These are phyloP conservation scores for Sebastes oblongus DNA, from an alignment of 2,797 vertebrate species.

Conservation along the genomic window DNA sequence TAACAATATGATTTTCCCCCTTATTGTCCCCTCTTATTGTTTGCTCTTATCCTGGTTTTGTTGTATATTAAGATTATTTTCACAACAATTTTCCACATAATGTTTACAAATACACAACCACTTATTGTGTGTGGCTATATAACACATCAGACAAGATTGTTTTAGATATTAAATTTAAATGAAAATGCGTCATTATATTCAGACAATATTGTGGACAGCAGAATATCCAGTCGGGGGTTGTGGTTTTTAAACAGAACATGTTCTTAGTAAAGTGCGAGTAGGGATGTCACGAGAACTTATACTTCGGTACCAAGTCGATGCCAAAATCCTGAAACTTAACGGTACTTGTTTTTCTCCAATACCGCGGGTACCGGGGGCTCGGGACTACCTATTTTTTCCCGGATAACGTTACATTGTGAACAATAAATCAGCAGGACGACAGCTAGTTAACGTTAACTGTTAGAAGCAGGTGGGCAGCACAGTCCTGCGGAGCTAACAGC, in stretches of 20 bases:
- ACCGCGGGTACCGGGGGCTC: too few relatives aligned
- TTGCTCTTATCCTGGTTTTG: conserved; percentile 59
- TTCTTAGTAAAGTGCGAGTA: neutral
- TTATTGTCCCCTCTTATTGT: conserved; percentile 72
- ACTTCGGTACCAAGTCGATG: too few relatives aligned
- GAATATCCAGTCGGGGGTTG: neutral
- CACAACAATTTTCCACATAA: conserved; percentile 44
- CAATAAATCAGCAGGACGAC: too few relatives aligned
- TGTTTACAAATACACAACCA: conserved; percentile 43
- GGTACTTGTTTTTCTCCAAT: too few relatives aligned
- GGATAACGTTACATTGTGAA: too few relatives aligned
- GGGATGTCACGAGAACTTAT: too few relatives aligned
- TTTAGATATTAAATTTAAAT: conserved; percentile 27
- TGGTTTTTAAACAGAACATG: neutral
- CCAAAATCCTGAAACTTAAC: too few relatives aligned
- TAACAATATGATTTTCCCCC: conserved; percentile 63
- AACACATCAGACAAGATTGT: conserved; percentile 4
- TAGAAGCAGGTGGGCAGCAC: too few relatives aligned
- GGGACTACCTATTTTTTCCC: too few relatives aligned
- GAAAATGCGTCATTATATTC: conserved; percentile 6
- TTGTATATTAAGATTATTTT: conserved; percentile 63
- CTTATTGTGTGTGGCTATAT: neutral
- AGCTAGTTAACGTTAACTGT: too few relatives aligned
- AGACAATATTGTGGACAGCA: neutral
- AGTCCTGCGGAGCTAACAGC: too few relatives aligned